Base-by-base conservation (phyloP, 2,888 invertebrate species). In the Noctua pronuba region DNA sequence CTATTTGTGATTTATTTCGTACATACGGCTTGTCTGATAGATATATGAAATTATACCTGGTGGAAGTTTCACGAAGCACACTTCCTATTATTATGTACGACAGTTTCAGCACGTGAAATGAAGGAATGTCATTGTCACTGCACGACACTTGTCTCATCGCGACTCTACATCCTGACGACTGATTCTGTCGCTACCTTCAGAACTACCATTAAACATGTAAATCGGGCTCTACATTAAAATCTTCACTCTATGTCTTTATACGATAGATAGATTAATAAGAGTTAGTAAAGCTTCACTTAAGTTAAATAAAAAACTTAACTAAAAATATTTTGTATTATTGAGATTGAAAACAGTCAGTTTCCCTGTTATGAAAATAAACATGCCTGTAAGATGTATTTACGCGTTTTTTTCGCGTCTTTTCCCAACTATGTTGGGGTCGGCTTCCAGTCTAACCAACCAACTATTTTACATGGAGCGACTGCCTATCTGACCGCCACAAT, bases 181-280 rank as follows among this genome's bases (percentile, higher is more conserved):
- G 79, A 70, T 75, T 72, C 69, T 58, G 65, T 83, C 58, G 52
- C 84, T 67, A 38, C 66, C 52, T 73, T 69, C 62, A 69, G 79
- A 73, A 75, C 62, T 70, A 62, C 24, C 21, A 79, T 83, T 75
- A 73, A 73, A 75, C 73, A 86, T 83, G 84, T 79, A 75, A 86
- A 79, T 79, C 66, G 21, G 55, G 66, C 13, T 66, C 58, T 73
- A 79, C 55, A 79, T 83, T 78, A 75, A 83, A 60, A 67, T 60
- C 49, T 73, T 71, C 62, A 66, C 46, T 28, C 65, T 44, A 16
- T 13, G 31, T 3, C 35, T 46, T 72, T 60, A 77, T 58, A 41
- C 55, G 46, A 28, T 52, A 31, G 16, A 67, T 21, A 67, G n/a
- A n/a, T 13, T 31, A 55, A 65, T 52, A 5, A 46, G 24, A 65